Base-by-base conservation (phyloP, 2,797 vertebrate genomes). In the Gallinago stenura region DNA sequence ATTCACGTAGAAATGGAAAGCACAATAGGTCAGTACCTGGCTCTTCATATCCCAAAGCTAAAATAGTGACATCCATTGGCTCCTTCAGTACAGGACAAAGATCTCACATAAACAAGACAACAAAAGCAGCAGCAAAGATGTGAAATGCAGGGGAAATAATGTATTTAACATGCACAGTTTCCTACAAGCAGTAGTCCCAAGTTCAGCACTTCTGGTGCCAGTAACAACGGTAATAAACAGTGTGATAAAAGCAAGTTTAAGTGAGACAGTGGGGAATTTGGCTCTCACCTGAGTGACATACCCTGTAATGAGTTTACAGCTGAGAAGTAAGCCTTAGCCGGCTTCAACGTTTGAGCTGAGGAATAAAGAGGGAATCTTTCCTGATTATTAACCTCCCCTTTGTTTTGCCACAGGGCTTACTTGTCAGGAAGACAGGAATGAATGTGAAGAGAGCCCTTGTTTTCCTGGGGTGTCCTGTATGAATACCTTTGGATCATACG, bases 371-470 rank as follows among this genome's bases (percentile, higher is more conserved):
- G 61, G 73, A 85, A 54, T 89, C 28, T 71, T 89, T 77, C 84
- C 76, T 88, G 71, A 89, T 96, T 91, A 93, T 92, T 96, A 93
- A 88, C 80, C 68, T 88, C 46, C 43, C 39, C 26, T 90, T 94
- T 95, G 81, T 86, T 93, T 82, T 93, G 89, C 81, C 79, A 89
- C 93, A 99, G 98, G 98, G 65, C 43, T 88, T 24, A 97, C 93
- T 3, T 99, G 98, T 97, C 96, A 97, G 95, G 97, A 98, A 89
- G 98, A 99, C 77, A 82, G 98, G 83, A 98, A 99, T 4, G 98
- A 99, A 96, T 98, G 98, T 39, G 97, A 98, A 83, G 97, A 94
- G 64, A 95, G 50, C 10, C 97, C 96, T 7, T 99, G 98, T 95
- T 99, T 98, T 95, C 97, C 95, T 17, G 98, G 98, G 73, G 97